These are phyloP conservation scores for Amphipyra tragopoginis DNA, from an alignment of 2,888 invertebrate species.

Conservation along the genomic window DNA sequence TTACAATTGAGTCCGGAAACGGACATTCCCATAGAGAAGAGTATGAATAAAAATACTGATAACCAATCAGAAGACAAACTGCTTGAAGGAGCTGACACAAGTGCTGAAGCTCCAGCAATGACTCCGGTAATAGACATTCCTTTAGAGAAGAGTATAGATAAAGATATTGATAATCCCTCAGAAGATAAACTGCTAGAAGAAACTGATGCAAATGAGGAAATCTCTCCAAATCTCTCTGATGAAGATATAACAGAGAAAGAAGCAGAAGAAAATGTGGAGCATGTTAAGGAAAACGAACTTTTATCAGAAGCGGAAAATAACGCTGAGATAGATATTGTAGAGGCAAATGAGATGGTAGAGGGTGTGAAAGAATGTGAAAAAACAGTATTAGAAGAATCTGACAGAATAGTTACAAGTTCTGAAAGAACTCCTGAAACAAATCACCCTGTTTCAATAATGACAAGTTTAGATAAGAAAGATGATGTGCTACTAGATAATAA, in stretches of 20 bases:
- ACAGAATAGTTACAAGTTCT: too few species aligned
- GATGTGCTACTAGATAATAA: conserved; percentile 10
- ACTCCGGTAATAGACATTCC: not conserved
- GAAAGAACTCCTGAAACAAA: too few species aligned
- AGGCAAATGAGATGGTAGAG: too few species aligned
- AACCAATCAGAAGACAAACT: conserved; percentile 18
- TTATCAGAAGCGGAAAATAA: not conserved
- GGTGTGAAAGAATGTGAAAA: too few species aligned
- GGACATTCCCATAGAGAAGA: not conserved
- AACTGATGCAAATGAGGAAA: not conserved
- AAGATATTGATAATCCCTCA: not conserved
- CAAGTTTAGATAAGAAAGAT: too few species aligned
- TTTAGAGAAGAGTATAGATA: not conserved
- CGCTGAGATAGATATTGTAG: not conserved
- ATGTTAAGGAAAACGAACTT: not conserved
- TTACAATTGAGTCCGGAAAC: not conserved
- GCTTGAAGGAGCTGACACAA: conserved; percentile 8
- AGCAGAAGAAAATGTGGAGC: not conserved
- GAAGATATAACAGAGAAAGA: not conserved
- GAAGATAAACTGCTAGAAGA: not conserved
- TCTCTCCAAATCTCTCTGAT: not conserved
- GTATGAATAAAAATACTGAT: conserved; percentile 6
- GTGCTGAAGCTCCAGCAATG: not conserved
- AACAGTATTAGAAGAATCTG: too few species aligned
- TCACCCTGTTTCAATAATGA: too few species aligned